Conservation (phyloP, 2,888 invertebrate genomes). For the Melolontha melolontha region DNA sequence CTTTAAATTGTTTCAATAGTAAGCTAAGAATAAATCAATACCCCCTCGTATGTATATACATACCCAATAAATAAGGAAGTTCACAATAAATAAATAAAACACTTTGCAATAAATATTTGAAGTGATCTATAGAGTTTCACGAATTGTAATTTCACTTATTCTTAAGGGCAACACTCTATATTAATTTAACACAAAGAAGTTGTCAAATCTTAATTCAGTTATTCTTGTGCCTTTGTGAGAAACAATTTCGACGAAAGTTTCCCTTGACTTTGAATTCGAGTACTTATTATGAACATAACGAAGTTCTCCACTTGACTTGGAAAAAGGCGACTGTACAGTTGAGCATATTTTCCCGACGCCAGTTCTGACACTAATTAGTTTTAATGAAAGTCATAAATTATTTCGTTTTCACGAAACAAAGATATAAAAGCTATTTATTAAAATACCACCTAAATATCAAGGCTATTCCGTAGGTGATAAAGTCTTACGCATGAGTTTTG, state of each 20-base stretch:
- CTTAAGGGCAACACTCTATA: neutral
- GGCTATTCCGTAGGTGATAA: neutral
- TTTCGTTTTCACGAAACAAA: constrained; percentile 2
- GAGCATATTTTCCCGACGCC: neutral
- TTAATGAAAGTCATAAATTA: constrained; percentile 12
- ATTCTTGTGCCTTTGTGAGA: neutral
- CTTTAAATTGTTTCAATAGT: too few species aligned
- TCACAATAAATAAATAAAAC: too few species aligned
- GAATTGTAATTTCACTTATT: too few species aligned
- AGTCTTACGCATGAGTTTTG: neutral
- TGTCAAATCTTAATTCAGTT: constrained; percentile 8
- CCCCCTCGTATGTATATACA: too few species aligned
- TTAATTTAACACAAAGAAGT: neutral
- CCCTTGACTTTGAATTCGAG: too few species aligned
- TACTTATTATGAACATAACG: too few species aligned
- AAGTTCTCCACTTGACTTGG: neutral
- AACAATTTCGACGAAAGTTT: neutral
- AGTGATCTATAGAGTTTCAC: too few species aligned
- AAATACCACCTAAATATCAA: constrained; percentile 27
- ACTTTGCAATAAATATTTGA: too few species aligned
- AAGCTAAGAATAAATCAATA: too few species aligned
- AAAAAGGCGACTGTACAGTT: neutral
- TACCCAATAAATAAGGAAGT: too few species aligned
- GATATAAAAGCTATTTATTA: constrained; percentile 13
- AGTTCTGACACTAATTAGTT: neutral